Evolutionary conservation across 2,113 vertebrate species (phyloP).

Genomic region (Azemiops feae): DNA sequence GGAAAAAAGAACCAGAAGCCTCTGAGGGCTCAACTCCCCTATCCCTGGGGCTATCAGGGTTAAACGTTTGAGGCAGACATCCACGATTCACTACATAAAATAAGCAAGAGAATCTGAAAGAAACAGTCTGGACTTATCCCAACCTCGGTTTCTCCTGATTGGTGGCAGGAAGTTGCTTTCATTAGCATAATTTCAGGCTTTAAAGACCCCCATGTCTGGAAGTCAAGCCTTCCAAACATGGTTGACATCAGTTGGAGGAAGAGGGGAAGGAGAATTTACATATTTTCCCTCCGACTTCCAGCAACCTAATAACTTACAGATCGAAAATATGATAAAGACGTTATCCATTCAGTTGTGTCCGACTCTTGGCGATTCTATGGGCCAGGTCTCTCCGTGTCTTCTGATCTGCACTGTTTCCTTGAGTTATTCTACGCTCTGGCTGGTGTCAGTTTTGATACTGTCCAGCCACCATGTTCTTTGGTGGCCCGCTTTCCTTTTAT

Average conservation of each 20-base stretch:
- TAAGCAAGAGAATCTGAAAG: neutral
- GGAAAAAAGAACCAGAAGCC: too few relatives aligned
- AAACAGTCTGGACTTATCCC: neutral
- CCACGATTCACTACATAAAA: too few relatives aligned
- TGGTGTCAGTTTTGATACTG: too few relatives aligned
- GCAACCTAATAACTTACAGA: neutral
- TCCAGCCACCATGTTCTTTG: too few relatives aligned
- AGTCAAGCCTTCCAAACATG: neutral
- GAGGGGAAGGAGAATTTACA: neutral
- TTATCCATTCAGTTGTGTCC: neutral
- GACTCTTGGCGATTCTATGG: neutral
- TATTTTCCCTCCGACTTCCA: neutral
- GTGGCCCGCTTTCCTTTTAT: neutral
- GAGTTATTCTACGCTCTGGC: neutral
- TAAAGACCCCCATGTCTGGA: neutral
- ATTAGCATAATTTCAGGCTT: neutral
- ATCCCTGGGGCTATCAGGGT: neutral
- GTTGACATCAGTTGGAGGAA: neutral
- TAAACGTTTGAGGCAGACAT: neutral
- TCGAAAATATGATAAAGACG: neutral
- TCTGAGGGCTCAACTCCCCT: too few relatives aligned
- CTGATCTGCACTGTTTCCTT: neutral
- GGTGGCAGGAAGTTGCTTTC: neutral
- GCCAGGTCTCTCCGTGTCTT: neutral
- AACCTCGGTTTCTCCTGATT: neutral